Base-by-base conservation (phyloP, 2,113 vertebrate species). In the Pseudopipra pipra region DNA sequence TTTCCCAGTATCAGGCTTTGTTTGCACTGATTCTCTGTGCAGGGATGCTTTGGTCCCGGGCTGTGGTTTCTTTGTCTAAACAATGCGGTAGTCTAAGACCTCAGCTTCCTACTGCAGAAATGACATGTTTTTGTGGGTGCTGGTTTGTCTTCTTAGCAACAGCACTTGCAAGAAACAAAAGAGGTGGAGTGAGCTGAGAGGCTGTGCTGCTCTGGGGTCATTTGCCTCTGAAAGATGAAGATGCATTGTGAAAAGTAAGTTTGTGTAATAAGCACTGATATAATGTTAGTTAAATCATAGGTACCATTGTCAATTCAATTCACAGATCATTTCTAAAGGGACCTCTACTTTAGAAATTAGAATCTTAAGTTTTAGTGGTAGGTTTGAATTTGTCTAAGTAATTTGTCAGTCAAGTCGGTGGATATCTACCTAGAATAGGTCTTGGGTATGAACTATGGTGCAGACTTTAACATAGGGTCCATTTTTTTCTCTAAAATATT, bases 41-140 rank as follows among this genome's bases (percentile, higher is more conserved):
- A 0, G 6, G 43, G 49, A 52, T 73, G 63, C 78, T 68, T 63
- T 39, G 20, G 44, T 49, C 35, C 80, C 27, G 37, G 54, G 83
- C 83, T 96, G 85, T 74, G 90, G 85, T 95, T 96, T 95, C 33
- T 90, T 59, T 59, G 23, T 43, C 44, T 91, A 52, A 96, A 78
- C 70, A 56, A 2, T 79, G 92, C 5, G 78, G 82, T 85, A 49
- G 41, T 27, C 25, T 12, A 24, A 84, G 86, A 90, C 88, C 89
- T 95, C 94, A 95, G 8, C 76, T 92, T 96, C 94, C 92, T 95
- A 51, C 83, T 86, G 86, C 89, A 90, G 37, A 55, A 41, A 43
- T 44, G 3, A 22, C 15, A 44, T 89, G 39, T 67, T 96, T 94
- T 79, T 91, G 52, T 89, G 72, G 73, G 49, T 82, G 62, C 56